Base-by-base conservation (phyloP, 2,113 vertebrate genomes). In the Mugil cephalus region DNA sequence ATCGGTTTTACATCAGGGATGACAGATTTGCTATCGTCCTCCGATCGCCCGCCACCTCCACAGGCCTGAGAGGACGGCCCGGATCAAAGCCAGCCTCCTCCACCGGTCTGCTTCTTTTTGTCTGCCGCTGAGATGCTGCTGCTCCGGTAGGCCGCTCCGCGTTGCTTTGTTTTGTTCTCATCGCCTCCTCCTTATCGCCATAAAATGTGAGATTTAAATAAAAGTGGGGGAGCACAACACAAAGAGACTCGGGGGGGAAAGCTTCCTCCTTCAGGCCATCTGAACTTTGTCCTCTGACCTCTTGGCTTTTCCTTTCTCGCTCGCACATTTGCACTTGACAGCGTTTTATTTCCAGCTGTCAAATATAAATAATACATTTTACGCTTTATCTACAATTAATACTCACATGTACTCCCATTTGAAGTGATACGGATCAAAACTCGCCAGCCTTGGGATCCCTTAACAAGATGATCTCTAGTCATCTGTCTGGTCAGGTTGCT, bases 171-270 rank as follows among this genome's bases (percentile, higher is more conserved):
- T 56, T 48, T 52, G 13, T 62, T 52, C 4, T 4, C 6, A 11
- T 14, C 3, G 0, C 12, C 11, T n/a, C n/a, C 0, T 10, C 19
- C 38, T 4, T 9, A 11, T 14, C 3, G 0, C 12, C 11, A 19
- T 24, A n/a, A 48, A 42, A 53, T 19, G 8, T 21, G 8, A 53
- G 34, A 15, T 21, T 54, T 43, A 21, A 60, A 48, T 10, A 7
- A 59, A n/a, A 10, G 6, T 30, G 42, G 17, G 3, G 14, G 15
- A n/a, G 18, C 55, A 35, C 4, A 40, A 17, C 12, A 17, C 10
- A 47, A 10, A 56, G 17, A 19, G 12, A 60, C 12, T 71, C 6
- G 15, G 3, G 34, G 15, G 3, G 34, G n/a, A 79, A 4, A 19
- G 30, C 21, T 13, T 58, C 38, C 13, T 21, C n/a, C 46, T 6